These are phyloP conservation scores for Drosophila fungiperda DNA, from an alignment of 2,888 invertebrate genomes.

Conservation along the genomic window DNA sequence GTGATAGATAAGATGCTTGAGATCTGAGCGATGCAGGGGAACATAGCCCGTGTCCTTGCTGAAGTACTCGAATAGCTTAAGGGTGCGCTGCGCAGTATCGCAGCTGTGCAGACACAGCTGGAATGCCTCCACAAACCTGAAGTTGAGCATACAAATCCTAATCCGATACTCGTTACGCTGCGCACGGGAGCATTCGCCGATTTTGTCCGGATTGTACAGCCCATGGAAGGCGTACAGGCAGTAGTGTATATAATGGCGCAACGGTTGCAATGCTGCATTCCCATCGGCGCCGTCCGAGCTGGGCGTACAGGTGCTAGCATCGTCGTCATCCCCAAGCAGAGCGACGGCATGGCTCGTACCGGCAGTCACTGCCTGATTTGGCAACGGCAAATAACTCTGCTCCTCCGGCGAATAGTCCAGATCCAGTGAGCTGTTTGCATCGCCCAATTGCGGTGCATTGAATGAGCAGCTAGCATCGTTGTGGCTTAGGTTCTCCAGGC, in stretches of 20 bases:
- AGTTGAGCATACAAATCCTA: slow-evolving; percentile 84
- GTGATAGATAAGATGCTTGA: slow-evolving; percentile 85
- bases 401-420: slow-evolving; percentile 82
- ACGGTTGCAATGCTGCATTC: slow-evolving; percentile 53
- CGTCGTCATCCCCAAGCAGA: slow-evolving; percentile 48
- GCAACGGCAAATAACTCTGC: slow-evolving; percentile 82
- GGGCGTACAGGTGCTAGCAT: slow-evolving; percentile 65
- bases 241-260: slow-evolving; percentile 85
- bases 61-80: slow-evolving; percentile 85
- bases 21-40: slow-evolving; percentile 83
- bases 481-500: slow-evolving; percentile 83
- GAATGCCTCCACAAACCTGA: slow-evolving; percentile 84
- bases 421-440: slow-evolving; percentile 76
- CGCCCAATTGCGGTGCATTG: slow-evolving; percentile 54
- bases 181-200: slow-evolving; percentile 79
- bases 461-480: slow-evolving; percentile 80
- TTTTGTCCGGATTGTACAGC: slow-evolving; percentile 84
- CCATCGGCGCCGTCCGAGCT: slow-evolving; percentile 50
- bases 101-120: slow-evolving; percentile 82
- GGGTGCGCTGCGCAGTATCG: slow-evolving; percentile 77
- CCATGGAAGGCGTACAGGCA: slow-evolving; percentile 85
- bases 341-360: slow-evolving; percentile 11
- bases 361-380: slow-evolving; percentile 51
- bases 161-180: slow-evolving; percentile 83
- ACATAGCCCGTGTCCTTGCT: slow-evolving; percentile 85